These are phyloP conservation scores for Trinectes maculatus DNA, from an alignment of 2,113 vertebrate genomes.

Conservation along the genomic window DNA sequence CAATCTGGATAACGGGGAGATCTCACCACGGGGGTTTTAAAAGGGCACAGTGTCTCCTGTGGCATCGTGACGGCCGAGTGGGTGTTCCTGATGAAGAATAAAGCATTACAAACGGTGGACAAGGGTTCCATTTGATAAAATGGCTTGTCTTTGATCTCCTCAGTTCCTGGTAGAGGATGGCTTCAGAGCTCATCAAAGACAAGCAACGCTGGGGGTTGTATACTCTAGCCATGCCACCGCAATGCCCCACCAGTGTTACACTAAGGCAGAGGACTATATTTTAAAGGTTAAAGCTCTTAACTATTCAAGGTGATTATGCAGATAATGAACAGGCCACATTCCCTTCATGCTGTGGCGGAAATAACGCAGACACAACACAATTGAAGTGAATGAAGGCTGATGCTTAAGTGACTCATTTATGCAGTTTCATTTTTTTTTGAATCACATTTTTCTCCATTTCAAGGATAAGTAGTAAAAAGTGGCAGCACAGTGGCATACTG, in stretches of 20 bases:
- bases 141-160: conserved; percentile 72
- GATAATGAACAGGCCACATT: conserved; percentile 34
- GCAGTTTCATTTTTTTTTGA: conserved; percentile 57
- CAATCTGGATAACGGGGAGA: conserved; percentile 80
- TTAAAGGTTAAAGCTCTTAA: conserved; percentile 55
- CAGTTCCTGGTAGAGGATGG: conserved; percentile 57
- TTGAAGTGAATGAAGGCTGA: conserved; percentile 2
- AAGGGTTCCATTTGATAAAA: conserved; percentile 74
- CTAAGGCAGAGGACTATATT: conserved; percentile 19
- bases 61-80: conserved; percentile 60
- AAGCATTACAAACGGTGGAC: conserved; percentile 68
- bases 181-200: conserved; percentile 64
- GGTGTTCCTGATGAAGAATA: conserved; percentile 70
- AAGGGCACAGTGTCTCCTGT: conserved; percentile 72
- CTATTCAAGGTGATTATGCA: conserved; percentile 56
- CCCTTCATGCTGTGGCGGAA: conserved; percentile 27
- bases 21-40: conserved; percentile 77
- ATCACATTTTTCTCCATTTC: conserved; percentile 33
- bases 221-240: conserved; percentile 39
- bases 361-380: conserved; percentile 25
- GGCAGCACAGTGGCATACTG: conserved; percentile 44
- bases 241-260: conserved; percentile 20
- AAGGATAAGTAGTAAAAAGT: conserved; percentile 66
- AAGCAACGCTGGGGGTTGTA: conserved; percentile 50
- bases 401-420: conserved; percentile 71